Evolutionary conservation across 1,140 invertebrate species (phyloP).

Genomic region (Drosophila yakuba): DNA sequence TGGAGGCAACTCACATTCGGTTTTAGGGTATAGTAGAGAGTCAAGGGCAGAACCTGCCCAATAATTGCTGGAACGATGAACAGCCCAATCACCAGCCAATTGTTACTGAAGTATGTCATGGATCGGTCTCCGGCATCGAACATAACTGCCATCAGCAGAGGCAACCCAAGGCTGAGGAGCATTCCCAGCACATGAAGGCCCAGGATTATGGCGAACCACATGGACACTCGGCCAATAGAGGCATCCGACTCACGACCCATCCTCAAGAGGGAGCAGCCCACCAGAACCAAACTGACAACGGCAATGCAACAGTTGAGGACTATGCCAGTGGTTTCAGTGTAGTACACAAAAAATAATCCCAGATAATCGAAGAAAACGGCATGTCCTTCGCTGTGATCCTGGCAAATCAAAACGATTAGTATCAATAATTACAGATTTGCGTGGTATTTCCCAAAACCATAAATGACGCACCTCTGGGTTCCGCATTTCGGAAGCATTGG

Average conservation of each 20-base stretch:
- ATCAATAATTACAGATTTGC: too few relatives aligned
- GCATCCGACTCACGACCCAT: slow-evolving; percentile 54
- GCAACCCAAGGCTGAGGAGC: slow-evolving; percentile 85
- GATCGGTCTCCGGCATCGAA: slow-evolving; percentile 85
- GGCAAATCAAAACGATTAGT: slow-evolving; percentile 33
- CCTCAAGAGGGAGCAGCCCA: slow-evolving; percentile 77
- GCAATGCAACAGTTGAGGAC: slow-evolving; percentile 87
- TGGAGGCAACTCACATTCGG: slow-evolving; percentile 61
- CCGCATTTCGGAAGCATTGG: slow-evolving; percentile 87
- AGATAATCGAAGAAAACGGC: slow-evolving; percentile 92
- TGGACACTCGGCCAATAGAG: slow-evolving; percentile 37
- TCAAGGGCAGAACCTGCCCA: slow-evolving; percentile 62
- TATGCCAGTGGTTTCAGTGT: slow-evolving; percentile 86
- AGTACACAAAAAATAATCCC: slow-evolving; percentile 89
- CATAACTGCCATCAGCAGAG: slow-evolving; percentile 85
- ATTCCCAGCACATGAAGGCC: slow-evolving; percentile 67
- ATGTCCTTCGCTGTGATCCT: slow-evolving; percentile 85
- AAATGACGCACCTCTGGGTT: slow-evolving; percentile 71
- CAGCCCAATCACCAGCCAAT: slow-evolving; percentile 87
- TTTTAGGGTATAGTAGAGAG: slow-evolving; percentile 84
- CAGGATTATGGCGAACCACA: slow-evolving; percentile 65
- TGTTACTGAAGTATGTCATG: slow-evolving; percentile 89
- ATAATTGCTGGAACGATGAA: slow-evolving; percentile 86
- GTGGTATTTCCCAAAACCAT: background rate
- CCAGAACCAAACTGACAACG: slow-evolving; percentile 82